Evolutionary conservation across 1,140 invertebrate genomes (phyloP).

Genomic region (Papilio dardanus): DNA sequence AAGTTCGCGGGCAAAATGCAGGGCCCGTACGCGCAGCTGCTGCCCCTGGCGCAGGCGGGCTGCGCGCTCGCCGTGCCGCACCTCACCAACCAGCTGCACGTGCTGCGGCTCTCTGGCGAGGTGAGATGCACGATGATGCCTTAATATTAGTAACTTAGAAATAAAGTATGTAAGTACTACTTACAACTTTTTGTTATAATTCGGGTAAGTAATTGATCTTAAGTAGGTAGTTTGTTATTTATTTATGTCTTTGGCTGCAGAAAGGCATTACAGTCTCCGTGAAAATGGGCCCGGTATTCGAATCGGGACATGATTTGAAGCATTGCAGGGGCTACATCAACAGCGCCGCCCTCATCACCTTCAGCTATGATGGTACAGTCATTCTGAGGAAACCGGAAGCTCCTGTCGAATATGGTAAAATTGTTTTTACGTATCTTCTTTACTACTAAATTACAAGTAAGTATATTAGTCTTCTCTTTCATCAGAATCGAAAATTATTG

Average conservation of each 20-base stretch:
- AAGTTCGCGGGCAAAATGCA: conserved; percentile 76
- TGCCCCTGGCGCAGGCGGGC: conserved; percentile 56
- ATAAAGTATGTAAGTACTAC: too few species aligned
- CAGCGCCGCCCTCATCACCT: conserved; percentile 56
- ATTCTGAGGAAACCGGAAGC: conserved; percentile 55
- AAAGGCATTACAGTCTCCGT: conserved; percentile 72
- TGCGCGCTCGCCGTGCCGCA: conserved; percentile 66
- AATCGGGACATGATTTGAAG: conserved; percentile 68
- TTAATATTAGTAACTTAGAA: too few species aligned
- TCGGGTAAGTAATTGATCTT: too few species aligned
- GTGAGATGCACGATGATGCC: conserved; percentile 45
- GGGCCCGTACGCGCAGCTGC: conserved; percentile 63
- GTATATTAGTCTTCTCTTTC: conserved; percentile 6
- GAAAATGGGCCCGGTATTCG: conserved; percentile 65
- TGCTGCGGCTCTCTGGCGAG: conserved; percentile 61
- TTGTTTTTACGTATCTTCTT: background rate
- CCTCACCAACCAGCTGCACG: conserved; percentile 55
- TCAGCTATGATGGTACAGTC: conserved; percentile 60
- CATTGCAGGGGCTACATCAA: conserved; percentile 55
- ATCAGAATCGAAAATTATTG: conserved; percentile 63
- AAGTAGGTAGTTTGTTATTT: background rate
- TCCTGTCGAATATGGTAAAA: conserved; percentile 55
- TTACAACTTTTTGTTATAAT: too few species aligned
- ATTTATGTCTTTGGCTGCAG: conserved; percentile 44
- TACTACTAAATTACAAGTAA: background rate